phyloP scores from a whole-genome alignment of 1,140 invertebrate genomes.

The Hermetia illucens region DNA sequence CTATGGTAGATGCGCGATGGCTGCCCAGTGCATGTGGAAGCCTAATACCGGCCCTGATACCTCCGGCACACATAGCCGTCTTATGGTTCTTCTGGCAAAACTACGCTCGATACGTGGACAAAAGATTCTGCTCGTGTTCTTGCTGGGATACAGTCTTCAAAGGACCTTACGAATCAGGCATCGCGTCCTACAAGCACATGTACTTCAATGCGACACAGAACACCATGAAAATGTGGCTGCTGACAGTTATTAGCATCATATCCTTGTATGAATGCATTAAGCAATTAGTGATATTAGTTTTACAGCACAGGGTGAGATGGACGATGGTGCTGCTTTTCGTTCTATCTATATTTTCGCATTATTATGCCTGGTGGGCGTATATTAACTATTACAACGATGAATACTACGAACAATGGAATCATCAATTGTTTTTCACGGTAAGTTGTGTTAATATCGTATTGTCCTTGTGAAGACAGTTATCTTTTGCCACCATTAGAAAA shows the following conservation, averaged over 20 bases:
- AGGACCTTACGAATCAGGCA: conserved; percentile 62
- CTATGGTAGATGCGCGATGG: conserved; percentile 26
- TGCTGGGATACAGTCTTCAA: conserved; percentile 75
- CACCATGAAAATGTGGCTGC: conserved; percentile 61
- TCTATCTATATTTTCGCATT: conserved; percentile 61
- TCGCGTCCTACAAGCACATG: conserved; percentile 64
- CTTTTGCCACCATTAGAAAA: no score
- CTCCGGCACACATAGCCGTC: conserved; percentile 47
- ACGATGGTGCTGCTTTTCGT: conserved; percentile 59
- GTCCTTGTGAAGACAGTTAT: no score
- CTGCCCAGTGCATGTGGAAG: conserved; percentile 26
- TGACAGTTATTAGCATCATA: conserved; percentile 50
- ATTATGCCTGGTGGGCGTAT: conserved; percentile 73
- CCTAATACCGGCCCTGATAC: conserved; percentile 31
- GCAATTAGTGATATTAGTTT: conserved; percentile 41
- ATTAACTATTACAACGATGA: conserved; percentile 78
- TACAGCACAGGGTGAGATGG: conserved; percentile 39
- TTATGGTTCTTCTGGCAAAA: conserved; percentile 57
- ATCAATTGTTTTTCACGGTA: conserved; percentile 59
- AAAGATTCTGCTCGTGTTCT: conserved; percentile 53
- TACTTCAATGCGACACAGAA: conserved; percentile 70
- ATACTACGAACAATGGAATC: conserved; percentile 60
- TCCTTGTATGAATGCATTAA: conserved; percentile 57
- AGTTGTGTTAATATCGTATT: conserved; percentile 12
- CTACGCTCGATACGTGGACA: conserved; percentile 50